Evolutionary conservation across 2,113 vertebrate genomes (phyloP).

Genomic region (Melanerpes aurifrons): DNA sequence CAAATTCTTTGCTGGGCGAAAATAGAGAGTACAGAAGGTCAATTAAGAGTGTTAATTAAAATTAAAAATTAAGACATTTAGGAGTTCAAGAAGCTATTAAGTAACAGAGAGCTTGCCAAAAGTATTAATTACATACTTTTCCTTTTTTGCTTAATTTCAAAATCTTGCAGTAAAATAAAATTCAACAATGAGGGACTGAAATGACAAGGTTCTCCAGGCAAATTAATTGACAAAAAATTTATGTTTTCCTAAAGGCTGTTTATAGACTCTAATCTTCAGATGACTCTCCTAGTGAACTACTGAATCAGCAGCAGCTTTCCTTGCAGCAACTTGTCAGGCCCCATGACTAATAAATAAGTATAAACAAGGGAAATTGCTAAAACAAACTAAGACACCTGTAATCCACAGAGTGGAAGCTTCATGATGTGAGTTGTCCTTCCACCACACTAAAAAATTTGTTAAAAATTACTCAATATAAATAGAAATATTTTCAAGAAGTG

Average conservation of each 20-base stretch:
- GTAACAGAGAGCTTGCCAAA: constrained; percentile 17
- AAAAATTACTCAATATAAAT: background rate
- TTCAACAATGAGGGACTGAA: constrained; percentile 26
- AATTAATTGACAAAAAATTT: background rate
- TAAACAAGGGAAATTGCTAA: background rate
- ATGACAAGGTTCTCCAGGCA: constrained; percentile 17
- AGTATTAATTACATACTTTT: background rate
- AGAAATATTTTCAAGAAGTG: background rate
- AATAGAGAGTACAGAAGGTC: constrained; percentile 39
- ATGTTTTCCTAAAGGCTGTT: constrained; percentile 11
- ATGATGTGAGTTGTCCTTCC: background rate
- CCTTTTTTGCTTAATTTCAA: constrained; percentile 3
- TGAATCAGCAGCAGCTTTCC: constrained; percentile 12
- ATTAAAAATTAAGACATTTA: background rate
- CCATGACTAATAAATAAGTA: constrained; percentile 15
- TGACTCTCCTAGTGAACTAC: constrained; percentile 7
- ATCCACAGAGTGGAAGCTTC: background rate
- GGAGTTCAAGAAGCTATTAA: constrained; percentile 23
- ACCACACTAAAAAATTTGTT: background rate
- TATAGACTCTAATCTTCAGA: background rate
- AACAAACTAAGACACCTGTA: background rate
- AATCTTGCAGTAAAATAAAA: constrained; percentile 30
- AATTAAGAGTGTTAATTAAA: constrained; percentile 53
- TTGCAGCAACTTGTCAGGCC: background rate
- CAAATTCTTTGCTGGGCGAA: constrained; percentile 1